Base-by-base conservation (phyloP, 1,140 invertebrate genomes). In the Vanessa atalanta region DNA sequence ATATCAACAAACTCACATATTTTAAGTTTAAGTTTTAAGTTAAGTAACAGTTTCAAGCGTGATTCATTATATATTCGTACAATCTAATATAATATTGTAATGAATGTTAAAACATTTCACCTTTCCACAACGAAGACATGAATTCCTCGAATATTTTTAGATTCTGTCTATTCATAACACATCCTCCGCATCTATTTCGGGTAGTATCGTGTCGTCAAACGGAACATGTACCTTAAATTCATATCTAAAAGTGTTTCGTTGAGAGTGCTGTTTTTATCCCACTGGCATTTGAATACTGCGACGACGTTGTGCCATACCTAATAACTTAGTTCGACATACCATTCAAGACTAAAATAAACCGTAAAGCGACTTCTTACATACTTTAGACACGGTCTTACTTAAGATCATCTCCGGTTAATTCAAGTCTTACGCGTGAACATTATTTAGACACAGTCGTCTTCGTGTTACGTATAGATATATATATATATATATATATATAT, bases 161-260 rank as follows among this genome's bases (percentile, higher is more conserved):
- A 80, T 51, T 69, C 72, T 57, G 74, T 88, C 85, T 91, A 85
- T 88, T 85, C 84, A 88, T 85, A 84, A 79, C 81, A 86, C 84
- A 86, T 89, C 87, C 85, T 87, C 81, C 72, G 73, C 73, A 70
- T 66, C 79, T 89, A 89, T 91, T 87, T 86, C 79, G 83, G 73
- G 14, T 51, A 70, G 77, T 78, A 77, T 82, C 83, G 81, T 83
- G 83, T 87, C 83, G 83, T 83, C 77, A 77, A 78, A 70, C 78
- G 77, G 77, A 80, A 74, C 72, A 65, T 68, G 75, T 78, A 75
- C 80, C 81, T 70, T 9, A 68, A 73, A 75, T 75, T 67, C 69
- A 77, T 82, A 79, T 85, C 84, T 81, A 85, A 85, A 87, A 85
- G 55, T 31, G 70, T 73, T 78, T 79, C 77, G 75, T 73, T 72